A percentile compares a stretch with the other conserved stretches of the same genome.
These are phyloP conservation scores for Phoxinus dragarum DNA, from an alignment of 2,797 vertebrate species.

Conservation along the genomic window DNA sequence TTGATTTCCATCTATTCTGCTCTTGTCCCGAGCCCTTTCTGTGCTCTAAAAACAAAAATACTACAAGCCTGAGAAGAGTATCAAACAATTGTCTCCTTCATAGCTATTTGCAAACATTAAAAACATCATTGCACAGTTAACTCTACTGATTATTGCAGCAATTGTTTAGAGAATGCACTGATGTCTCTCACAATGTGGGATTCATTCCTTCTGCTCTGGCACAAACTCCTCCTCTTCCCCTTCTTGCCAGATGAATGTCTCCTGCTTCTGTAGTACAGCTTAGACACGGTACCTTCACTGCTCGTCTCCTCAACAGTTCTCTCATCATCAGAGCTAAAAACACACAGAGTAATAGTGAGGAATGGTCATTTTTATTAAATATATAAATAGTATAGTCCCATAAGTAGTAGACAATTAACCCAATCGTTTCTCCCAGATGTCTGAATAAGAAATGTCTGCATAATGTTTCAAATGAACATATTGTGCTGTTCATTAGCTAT, in stretches of 20 bases:
- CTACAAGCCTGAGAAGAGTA: neutral
- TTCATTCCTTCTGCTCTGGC: slow-evolving; percentile 15
- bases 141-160: neutral
- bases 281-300: slow-evolving; percentile 26
- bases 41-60: slow-evolving; percentile 32
- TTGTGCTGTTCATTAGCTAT: neutral
- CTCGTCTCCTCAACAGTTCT: slow-evolving; percentile 8
- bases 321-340: slow-evolving; percentile 58
- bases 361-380: neutral
- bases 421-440: neutral
- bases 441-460: neutral
- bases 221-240: slow-evolving; percentile 18
- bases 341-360: slow-evolving; percentile 13
- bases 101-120: neutral
- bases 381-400: neutral
- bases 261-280: neutral
- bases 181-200: slow-evolving; percentile 39
- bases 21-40: slow-evolving; percentile 2
- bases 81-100: neutral
- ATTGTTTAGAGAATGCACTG: neutral
- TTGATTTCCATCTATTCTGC: slow-evolving; percentile 13
- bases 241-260: slow-evolving; percentile 37
- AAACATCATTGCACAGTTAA: neutral
- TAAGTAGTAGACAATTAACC: neutral
- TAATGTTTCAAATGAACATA: neutral